Evolutionary conservation across 2,888 invertebrate genomes (phyloP).

Genomic region (Pachydiplax longipennis): DNA sequence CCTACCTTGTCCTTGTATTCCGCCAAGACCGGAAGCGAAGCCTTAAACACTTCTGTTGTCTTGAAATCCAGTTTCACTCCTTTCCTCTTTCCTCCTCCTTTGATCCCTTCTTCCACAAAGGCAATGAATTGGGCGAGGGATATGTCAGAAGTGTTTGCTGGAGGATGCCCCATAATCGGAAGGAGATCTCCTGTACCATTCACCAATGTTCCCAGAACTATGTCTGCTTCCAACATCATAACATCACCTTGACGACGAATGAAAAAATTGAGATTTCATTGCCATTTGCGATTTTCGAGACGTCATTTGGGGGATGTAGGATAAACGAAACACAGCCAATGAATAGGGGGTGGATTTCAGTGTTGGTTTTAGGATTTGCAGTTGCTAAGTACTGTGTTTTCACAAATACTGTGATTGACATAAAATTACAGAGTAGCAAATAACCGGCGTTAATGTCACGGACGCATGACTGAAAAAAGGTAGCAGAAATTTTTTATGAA

Average conservation of each 20-base stretch:
- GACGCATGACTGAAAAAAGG: no score
- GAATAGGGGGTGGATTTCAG: no score
- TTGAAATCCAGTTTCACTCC: conserved; percentile 92
- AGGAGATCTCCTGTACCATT: conserved; percentile 61
- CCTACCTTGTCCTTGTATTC: conserved; percentile 51
- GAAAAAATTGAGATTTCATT: conserved; percentile 25
- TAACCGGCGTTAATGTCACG: no score
- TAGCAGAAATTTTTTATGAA: no score
- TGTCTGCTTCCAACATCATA: conserved; percentile 88
- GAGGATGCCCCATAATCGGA: conserved; percentile 91
- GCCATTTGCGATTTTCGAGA: no score
- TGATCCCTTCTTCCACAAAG: conserved; percentile 61
- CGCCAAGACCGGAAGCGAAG: conserved; percentile 57
- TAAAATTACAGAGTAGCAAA: no score
- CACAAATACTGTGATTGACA: no score
- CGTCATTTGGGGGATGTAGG: no score
- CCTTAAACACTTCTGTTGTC: conserved; percentile 71
- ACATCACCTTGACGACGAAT: conserved; percentile 63
- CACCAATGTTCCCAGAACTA: conserved; percentile 68
- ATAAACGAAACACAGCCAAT: no score
- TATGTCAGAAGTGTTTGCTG: conserved; percentile 74
- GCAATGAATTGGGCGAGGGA: conserved; percentile 76
- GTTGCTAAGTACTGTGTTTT: no score
- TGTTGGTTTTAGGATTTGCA: no score
- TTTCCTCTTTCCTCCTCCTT: conserved; percentile 61